Percentiles rank a stretch among this genome's conserved stretches.
Evolutionary conservation across 2,888 invertebrate genomes (phyloP).

Genomic region (Macaria liturata): DNA sequence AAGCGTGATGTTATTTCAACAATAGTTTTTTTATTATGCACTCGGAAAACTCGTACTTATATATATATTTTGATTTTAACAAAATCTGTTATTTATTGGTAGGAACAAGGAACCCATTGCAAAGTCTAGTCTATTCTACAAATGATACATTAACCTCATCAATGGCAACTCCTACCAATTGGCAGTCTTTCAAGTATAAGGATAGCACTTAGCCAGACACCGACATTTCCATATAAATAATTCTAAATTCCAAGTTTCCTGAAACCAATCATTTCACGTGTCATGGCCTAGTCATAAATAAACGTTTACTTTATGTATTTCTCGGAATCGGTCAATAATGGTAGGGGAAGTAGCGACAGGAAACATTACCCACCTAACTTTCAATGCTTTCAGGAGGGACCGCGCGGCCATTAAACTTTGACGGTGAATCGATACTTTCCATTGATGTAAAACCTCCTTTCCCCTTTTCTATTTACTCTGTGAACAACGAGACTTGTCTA

Average conservation of each 20-base stretch:
- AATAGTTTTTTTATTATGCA: too few species aligned
- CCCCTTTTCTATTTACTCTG: slow-evolving; percentile 13
- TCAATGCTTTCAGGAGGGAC: slow-evolving; percentile 13
- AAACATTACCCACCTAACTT: slow-evolving; percentile 17
- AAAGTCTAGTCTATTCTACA: too few species aligned
- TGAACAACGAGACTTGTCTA: slow-evolving; percentile 2
- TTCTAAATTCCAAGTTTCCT: slow-evolving; percentile 21
- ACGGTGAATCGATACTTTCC: slow-evolving; percentile 21
- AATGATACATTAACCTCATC: too few species aligned
- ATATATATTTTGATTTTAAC: too few species aligned
- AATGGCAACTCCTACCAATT: too few species aligned
- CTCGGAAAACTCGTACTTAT: too few species aligned
- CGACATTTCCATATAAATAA: not conserved
- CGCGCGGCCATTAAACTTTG: slow-evolving; percentile 17
- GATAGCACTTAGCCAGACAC: too few species aligned
- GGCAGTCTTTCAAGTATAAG: too few species aligned
- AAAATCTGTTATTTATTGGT: too few species aligned
- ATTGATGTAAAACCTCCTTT: slow-evolving; percentile 18
- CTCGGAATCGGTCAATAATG: slow-evolving; percentile 21
- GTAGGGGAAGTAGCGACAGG: slow-evolving; percentile 14
- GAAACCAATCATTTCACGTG: slow-evolving; percentile 12
- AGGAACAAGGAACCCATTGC: too few species aligned
- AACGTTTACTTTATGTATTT: slow-evolving; percentile 14
- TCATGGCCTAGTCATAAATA: slow-evolving; percentile 10
- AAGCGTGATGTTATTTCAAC: too few species aligned